A percentile compares a stretch with the other conserved stretches of the same genome.
Evolutionary conservation across 2,888 invertebrate genomes (phyloP).

Genomic region (Metallyticus violacea): DNA sequence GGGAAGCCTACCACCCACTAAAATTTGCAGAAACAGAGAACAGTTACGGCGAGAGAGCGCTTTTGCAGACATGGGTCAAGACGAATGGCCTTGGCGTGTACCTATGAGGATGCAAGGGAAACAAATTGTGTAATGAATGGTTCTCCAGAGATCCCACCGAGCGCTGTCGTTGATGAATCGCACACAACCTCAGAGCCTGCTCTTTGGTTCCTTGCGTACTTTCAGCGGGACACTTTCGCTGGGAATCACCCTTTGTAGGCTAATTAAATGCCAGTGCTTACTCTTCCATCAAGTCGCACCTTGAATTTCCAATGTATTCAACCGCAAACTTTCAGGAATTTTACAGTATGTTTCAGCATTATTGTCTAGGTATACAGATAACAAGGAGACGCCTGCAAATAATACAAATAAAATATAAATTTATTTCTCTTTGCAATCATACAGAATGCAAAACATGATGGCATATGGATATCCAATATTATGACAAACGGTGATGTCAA

Average conservation of each 20-base stretch:
- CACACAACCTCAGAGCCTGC: neutral
- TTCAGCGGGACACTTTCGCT: neutral
- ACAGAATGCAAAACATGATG: too few species aligned
- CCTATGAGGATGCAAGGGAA: neutral
- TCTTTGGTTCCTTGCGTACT: neutral
- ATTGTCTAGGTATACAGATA: too few species aligned
- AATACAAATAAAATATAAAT: too few species aligned
- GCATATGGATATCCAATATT: too few species aligned
- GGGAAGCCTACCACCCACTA: too few species aligned
- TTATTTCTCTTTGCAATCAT: too few species aligned
- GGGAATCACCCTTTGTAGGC: neutral
- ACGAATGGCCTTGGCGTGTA: neutral
- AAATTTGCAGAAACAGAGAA: neutral
- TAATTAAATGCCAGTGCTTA: neutral
- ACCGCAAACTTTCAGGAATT: too few species aligned
- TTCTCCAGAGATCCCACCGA: neutral
- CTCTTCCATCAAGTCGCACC: neutral
- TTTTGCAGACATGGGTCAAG: neutral
- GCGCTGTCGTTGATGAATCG: neutral
- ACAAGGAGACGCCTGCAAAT: too few species aligned
- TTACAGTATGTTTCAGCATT: too few species aligned
- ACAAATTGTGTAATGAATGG: neutral
- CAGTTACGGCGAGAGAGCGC: neutral
- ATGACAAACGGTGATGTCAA: too few species aligned
- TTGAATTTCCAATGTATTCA: too few species aligned